Conservation (phyloP, 2,888 invertebrate species). For the Ochropleura leucogaster region DNA sequence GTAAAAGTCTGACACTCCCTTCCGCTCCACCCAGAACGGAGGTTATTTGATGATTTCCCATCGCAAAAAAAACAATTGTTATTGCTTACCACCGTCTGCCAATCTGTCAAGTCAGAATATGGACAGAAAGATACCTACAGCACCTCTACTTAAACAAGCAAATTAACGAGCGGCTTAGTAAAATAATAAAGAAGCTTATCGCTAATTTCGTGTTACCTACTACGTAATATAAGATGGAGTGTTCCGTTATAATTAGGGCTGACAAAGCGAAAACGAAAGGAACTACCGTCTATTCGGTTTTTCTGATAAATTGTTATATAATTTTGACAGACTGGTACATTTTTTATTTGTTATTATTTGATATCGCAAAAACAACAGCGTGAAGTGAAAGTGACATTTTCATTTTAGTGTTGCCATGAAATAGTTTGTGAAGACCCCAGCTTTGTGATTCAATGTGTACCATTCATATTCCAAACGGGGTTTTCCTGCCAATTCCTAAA, state of each 20-base stretch:
- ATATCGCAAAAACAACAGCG: not conserved
- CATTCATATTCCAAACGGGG: not conserved
- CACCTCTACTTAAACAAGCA: constrained; percentile 10
- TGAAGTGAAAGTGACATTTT: constrained; percentile 11
- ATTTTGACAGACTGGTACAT: no score
- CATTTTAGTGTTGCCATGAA: constrained; percentile 27
- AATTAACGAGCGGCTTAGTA: not conserved
- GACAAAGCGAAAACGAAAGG: not conserved
- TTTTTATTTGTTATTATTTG: no score
- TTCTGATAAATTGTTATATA: not conserved
- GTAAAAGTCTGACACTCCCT: no score
- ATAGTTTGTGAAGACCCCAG: not conserved
- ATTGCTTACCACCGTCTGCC: not conserved
- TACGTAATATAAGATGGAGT: constrained; percentile 22
- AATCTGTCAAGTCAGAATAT: constrained; percentile 1
- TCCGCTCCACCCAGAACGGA: no score
- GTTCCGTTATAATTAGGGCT: constrained; percentile 14
- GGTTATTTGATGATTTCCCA: no score
- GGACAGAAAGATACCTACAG: constrained; percentile 3
- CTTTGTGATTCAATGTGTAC: not conserved
- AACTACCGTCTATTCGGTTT: not conserved
- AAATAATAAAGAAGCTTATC: constrained; percentile 22
- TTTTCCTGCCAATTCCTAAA: not conserved
- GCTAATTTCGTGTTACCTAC: constrained; percentile 19
- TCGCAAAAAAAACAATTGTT: not conserved